Conservation (phyloP, 2,113 vertebrate species). For the Heptranchias perlo region DNA sequence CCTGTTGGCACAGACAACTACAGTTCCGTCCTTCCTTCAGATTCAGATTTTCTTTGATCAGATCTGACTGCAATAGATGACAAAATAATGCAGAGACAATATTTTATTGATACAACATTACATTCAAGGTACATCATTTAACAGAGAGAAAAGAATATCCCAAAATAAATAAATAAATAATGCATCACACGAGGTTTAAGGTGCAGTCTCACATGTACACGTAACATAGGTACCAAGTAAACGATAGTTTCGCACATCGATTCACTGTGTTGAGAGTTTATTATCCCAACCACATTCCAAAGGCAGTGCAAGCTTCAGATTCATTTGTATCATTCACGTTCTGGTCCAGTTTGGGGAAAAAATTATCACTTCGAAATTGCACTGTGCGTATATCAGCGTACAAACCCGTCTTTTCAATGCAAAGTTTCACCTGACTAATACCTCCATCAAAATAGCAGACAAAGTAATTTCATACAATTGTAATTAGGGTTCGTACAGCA, state of each 20-base stretch:
- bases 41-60: not conserved
- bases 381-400: not conserved
- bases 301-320: slow-evolving; percentile 33
- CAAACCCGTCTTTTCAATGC: not conserved
- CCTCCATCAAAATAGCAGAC: not conserved
- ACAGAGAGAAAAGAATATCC: not conserved
- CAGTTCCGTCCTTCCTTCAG: not conserved
- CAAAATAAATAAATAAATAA: slow-evolving; percentile 21
- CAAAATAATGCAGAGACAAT: slow-evolving; percentile 28
- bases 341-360: not conserved
- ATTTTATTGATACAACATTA: slow-evolving; percentile 33
- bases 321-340: slow-evolving; percentile 12
- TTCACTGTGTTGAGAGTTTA: not conserved
- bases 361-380: not conserved
- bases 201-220: not conserved
- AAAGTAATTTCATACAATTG: too few species aligned
- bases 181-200: slow-evolving; percentile 19
- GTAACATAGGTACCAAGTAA: slow-evolving; percentile 2
- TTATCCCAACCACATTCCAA: not conserved
- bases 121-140: not conserved
- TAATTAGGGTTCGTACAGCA: not conserved
- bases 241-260: slow-evolving; percentile 21
- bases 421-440: not conserved
- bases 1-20: too few species aligned
- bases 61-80: not conserved